Percentiles rank a stretch among this genome's conserved stretches.
Conservation (phyloP, 2,797 vertebrate species). For the Melanotaenia pygmaea region DNA sequence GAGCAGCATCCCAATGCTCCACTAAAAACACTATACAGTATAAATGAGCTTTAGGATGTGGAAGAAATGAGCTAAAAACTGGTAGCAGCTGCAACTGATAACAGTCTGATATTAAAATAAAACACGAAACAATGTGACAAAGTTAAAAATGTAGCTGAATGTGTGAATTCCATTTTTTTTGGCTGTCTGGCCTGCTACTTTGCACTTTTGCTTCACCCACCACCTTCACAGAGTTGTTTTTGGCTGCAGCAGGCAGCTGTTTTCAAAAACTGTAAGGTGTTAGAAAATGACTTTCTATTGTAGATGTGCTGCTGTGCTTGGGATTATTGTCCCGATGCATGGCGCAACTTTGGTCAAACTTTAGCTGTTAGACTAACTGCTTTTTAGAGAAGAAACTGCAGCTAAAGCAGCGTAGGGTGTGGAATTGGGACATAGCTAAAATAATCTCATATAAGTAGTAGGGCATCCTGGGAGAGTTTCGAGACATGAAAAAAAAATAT, state of each 20-base stretch:
- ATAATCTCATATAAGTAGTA: slow-evolving; percentile 25
- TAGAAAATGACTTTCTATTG: neutral
- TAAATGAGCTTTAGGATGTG: slow-evolving; percentile 13
- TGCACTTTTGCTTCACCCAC: neutral
- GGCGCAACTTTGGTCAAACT: too few species aligned
- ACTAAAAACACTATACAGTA: slow-evolving; percentile 22
- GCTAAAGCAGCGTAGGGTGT: neutral
- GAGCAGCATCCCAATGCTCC: slow-evolving; percentile 28
- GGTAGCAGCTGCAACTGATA: neutral
- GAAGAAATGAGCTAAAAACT: neutral
- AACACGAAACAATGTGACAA: neutral
- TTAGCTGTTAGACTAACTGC: neutral
- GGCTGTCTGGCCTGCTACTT: neutral
- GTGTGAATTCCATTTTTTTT: neutral
- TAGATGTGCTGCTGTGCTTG: neutral
- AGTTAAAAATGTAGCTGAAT: neutral
- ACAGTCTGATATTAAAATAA: neutral
- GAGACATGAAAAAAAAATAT: slow-evolving; percentile 3
- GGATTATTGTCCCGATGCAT: neutral
- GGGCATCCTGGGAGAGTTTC: slow-evolving; percentile 35
- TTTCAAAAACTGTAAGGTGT: slow-evolving; percentile 7
- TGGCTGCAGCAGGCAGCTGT: neutral
- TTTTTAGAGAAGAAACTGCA: neutral
- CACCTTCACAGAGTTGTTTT: neutral
- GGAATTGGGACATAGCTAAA: slow-evolving; percentile 38